Percentiles rank a stretch among this genome's conserved stretches.
Conservation (phyloP, 2,888 invertebrate genomes). For the Notodonta dromedarius region DNA sequence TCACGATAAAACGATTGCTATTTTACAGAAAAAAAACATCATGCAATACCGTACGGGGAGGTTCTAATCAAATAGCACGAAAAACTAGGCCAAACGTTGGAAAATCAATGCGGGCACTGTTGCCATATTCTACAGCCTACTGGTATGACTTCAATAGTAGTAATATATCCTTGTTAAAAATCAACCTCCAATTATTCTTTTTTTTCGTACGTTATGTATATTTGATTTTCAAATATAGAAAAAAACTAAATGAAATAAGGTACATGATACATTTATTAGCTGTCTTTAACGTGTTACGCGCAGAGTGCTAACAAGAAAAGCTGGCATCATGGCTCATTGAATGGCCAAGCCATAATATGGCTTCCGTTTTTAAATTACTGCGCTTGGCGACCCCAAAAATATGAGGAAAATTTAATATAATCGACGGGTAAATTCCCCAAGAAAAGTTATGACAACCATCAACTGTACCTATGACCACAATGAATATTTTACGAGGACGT, state of each 20-base stretch:
- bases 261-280: background rate
- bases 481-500: constrained; percentile 34
- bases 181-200: too few species aligned
- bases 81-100: constrained; percentile 33
- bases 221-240: too few species aligned
- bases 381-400: constrained; percentile 25
- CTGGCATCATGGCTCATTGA: background rate
- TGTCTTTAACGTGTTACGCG: background rate
- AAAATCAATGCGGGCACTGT: constrained; percentile 28
- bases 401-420: constrained; percentile 40
- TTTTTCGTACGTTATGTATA: too few species aligned
- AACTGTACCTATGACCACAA: constrained; percentile 27
- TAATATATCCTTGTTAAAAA: too few species aligned
- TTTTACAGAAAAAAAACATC: constrained; percentile 15
- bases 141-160: constrained; percentile 21
- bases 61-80: constrained; percentile 31
- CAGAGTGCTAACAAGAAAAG: background rate
- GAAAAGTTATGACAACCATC: constrained; percentile 16
- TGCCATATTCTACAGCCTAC: constrained; percentile 10
- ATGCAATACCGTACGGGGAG: constrained; percentile 16
- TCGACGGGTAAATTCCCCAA: constrained; percentile 29
- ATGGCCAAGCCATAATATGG: constrained; percentile 17
- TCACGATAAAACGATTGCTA: background rate
- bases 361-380: constrained; percentile 36
- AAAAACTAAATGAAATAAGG: too few species aligned